A percentile compares a stretch with the other conserved stretches of the same genome.
These are phyloP conservation scores for Apis laboriosa DNA, from an alignment of 1,140 invertebrate species.

Conservation along the genomic window DNA sequence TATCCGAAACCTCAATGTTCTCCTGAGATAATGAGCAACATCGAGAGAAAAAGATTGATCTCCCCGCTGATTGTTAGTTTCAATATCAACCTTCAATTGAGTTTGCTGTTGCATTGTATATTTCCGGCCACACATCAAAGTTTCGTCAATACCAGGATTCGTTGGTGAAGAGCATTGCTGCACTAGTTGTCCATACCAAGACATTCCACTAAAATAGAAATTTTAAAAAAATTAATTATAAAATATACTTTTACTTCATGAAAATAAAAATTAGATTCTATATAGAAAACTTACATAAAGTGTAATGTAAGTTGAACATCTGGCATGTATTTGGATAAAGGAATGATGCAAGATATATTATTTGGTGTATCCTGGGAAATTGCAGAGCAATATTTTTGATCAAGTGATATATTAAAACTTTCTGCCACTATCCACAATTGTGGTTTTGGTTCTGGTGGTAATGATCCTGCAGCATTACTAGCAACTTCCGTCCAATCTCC, in stretches of 20 bases:
- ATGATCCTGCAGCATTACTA: constrained; percentile 76
- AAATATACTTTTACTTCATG: neutral
- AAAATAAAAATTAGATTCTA: neutral
- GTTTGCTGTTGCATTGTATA: constrained; percentile 70
- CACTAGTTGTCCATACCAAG: constrained; percentile 76
- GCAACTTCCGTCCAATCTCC: constrained; percentile 77
- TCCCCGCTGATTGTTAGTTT: constrained; percentile 71
- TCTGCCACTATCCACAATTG: constrained; percentile 74
- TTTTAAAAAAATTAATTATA: neutral
- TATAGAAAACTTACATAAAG: constrained; percentile 69
- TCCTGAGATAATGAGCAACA: constrained; percentile 75
- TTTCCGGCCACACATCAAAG: constrained; percentile 70
- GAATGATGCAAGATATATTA: constrained; percentile 75
- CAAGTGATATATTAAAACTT: constrained; percentile 75
- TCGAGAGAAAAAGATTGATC: constrained; percentile 74
- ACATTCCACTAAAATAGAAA: constrained; percentile 68
- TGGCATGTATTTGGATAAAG: constrained; percentile 77
- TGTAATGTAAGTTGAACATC: constrained; percentile 75
- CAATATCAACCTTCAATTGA: constrained; percentile 59
- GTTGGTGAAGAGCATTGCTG: constrained; percentile 69
- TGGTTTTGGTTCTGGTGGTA: constrained; percentile 75
- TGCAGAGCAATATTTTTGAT: constrained; percentile 75
- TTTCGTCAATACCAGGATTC: constrained; percentile 66
- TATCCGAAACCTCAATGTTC: constrained; percentile 75
- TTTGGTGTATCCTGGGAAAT: constrained; percentile 70